Base-by-base conservation (phyloP, 1,140 invertebrate species). In the Chrysoperla carnea region DNA sequence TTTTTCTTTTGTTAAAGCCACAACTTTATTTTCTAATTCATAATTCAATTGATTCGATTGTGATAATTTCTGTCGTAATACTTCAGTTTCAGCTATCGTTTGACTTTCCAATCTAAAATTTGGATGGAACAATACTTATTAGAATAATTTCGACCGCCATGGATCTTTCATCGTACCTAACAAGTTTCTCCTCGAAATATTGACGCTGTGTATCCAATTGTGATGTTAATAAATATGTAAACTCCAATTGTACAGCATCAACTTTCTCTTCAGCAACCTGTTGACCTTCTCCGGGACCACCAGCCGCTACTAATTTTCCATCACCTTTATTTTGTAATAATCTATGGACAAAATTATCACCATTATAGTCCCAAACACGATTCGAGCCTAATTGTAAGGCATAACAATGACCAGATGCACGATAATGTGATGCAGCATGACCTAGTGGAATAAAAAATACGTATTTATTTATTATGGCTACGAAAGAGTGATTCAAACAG, bases 291-390 rank as follows among this genome's bases (percentile, higher is more conserved):
- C 68, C 69, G 9, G 66, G 68, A 1, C 64, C 59, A 41, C 67
- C 65, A 0, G 78, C 67, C 50, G 88, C 82, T 1, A 98, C 92
- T 56, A 97, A 70, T 67, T 99, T 98, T 5, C 95, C 95, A 71
- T 99, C 94, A n/a, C 71, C 72, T 66, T 97, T 95, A 63, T 93
- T 96, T 64, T 96, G 91, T 4, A 96, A 73, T 12, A 99, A 62
- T 9, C 94, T 72, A 68, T 98, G 93, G 1, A 99, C 95, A 66
- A 96, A 99, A 64, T 95, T 97, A 63, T 98, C 92, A 1, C 78
- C 84, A 45, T 82, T 88, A 64, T 98, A 98, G 61, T 97, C 96
- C 96, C 96, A 99, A 0, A 99, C 96, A 37, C 89, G 67, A 56
- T 95, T 91, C 37, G 88, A 93, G 1, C 87, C 92, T 29, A 99